Evolutionary conservation across 1,140 invertebrate species (phyloP).

Genomic region (Charaxes varanes): DNA sequence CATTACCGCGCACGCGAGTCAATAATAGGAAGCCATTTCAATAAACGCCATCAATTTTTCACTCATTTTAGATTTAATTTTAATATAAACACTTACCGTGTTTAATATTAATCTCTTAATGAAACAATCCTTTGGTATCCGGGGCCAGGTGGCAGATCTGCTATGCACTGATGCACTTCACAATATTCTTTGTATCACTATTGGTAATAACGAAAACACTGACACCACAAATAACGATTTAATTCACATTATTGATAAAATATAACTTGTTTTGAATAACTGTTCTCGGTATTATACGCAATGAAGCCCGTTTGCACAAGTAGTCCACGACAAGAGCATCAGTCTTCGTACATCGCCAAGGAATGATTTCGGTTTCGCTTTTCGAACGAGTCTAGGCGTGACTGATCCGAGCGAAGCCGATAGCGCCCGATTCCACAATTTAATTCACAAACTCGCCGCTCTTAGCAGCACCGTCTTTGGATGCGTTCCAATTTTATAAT

Average conservation of each 20-base stretch:
- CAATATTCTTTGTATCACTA: conserved; percentile 59
- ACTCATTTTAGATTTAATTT: conserved; percentile 16
- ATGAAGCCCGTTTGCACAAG: conserved; percentile 59
- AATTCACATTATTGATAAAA: conserved; percentile 60
- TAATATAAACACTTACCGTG: conserved; percentile 44
- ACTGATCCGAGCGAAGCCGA: conserved; percentile 61
- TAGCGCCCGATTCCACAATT: conserved; percentile 33
- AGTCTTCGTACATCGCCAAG: conserved; percentile 67
- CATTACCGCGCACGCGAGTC: conserved; percentile 71
- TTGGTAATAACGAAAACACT: conserved; percentile 50
- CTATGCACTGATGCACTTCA: conserved; percentile 65
- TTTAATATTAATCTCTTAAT: conserved; percentile 41
- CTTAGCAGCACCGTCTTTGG: conserved; percentile 35
- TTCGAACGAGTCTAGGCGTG: conserved; percentile 72
- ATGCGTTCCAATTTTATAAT: conserved; percentile 39
- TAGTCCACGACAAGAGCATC: conserved; percentile 67
- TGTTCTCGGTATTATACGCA: conserved; percentile 53
- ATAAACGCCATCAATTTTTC: conserved; percentile 55
- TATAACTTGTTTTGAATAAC: conserved; percentile 45
- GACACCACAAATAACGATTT: conserved; percentile 51
- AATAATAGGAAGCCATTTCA: conserved; percentile 70
- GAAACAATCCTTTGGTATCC: conserved; percentile 64
- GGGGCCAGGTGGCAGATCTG: conserved; percentile 36
- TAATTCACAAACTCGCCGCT: conserved; percentile 26
- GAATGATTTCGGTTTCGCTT: conserved; percentile 70